Evolutionary conservation across 2,797 vertebrate species (phyloP).

Genomic region (Cyclopterus lumpus): DNA sequence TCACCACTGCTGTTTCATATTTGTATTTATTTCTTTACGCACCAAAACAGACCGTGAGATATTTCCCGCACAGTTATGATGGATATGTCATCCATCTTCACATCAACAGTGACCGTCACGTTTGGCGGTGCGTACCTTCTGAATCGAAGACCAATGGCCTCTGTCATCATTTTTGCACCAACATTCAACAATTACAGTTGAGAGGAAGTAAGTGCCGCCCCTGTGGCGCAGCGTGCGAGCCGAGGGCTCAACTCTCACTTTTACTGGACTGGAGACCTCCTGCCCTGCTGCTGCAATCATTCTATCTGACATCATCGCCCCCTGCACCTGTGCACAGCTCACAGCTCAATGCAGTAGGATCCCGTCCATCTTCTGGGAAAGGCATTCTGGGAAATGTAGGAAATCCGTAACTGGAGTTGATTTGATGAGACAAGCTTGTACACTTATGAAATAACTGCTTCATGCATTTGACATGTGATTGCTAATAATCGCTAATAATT

Average conservation of each 20-base stretch:
- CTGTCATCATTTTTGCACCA: slow-evolving; percentile 37
- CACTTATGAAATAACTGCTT: no score
- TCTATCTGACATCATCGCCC: background rate
- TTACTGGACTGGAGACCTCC: slow-evolving; percentile 12
- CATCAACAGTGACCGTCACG: slow-evolving; percentile 40
- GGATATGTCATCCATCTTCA: slow-evolving; percentile 20
- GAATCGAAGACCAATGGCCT: slow-evolving; percentile 46
- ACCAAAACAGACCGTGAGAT: slow-evolving; percentile 25
- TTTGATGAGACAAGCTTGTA: no score
- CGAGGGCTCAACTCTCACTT: slow-evolving; percentile 15
- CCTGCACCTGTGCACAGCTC: slow-evolving; percentile 8
- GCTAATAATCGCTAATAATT: no score
- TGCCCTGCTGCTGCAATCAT: slow-evolving; percentile 18
- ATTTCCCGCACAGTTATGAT: slow-evolving; percentile 32
- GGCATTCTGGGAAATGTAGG: background rate
- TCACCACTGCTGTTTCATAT: slow-evolving; percentile 1
- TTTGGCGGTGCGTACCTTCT: slow-evolving; percentile 44
- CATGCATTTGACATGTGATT: no score
- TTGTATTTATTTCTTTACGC: slow-evolving; percentile 8
- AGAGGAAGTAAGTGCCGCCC: slow-evolving; percentile 23
- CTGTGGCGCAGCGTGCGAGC: slow-evolving; percentile 25
- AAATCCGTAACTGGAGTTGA: background rate
- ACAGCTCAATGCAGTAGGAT: background rate
- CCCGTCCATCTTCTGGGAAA: background rate
- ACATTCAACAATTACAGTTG: slow-evolving; percentile 33